Conservation (phyloP, 2,797 vertebrate genomes). For the Eutrigla gurnardus region DNA sequence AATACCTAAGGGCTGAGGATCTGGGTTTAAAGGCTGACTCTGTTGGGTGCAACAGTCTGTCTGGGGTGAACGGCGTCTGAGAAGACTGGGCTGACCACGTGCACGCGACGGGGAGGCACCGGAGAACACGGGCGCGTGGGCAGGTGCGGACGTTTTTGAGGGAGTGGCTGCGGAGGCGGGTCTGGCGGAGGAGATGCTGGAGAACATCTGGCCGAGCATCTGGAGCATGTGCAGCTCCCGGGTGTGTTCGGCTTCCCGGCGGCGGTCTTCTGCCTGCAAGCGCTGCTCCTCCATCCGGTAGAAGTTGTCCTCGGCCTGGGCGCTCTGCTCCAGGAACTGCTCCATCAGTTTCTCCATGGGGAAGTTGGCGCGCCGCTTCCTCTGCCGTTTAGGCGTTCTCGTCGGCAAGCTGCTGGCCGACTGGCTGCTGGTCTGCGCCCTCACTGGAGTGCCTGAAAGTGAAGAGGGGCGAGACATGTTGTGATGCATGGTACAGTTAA, state of each 20-base stretch:
- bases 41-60: conserved; percentile 69
- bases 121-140: conserved; percentile 73
- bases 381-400: conserved; percentile 83
- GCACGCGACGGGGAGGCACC: conserved; percentile 68
- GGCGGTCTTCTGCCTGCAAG: conserved; percentile 89
- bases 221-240: conserved; percentile 93
- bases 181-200: conserved; percentile 81
- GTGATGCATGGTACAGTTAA: background rate
- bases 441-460: conserved; percentile 66
- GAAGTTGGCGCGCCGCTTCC: conserved; percentile 87
- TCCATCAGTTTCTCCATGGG: conserved; percentile 93
- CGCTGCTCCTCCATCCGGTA: conserved; percentile 91
- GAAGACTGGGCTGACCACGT: conserved; percentile 77
- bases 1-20: conserved; percentile 75
- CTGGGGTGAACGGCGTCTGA: conserved; percentile 60
- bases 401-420: conserved; percentile 73
- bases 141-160: conserved; percentile 41
- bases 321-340: conserved; percentile 92
- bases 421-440: conserved; percentile 78
- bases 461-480: conserved; percentile 14
- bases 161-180: conserved; percentile 73
- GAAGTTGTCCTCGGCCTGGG: conserved; percentile 91
- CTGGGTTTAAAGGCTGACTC: conserved; percentile 57
- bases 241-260: conserved; percentile 88
- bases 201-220: conserved; percentile 93